A percentile compares a stretch with the other conserved stretches of the same genome.
Conservation (phyloP, 2,888 invertebrate species). For the Cheilosia pagana region DNA sequence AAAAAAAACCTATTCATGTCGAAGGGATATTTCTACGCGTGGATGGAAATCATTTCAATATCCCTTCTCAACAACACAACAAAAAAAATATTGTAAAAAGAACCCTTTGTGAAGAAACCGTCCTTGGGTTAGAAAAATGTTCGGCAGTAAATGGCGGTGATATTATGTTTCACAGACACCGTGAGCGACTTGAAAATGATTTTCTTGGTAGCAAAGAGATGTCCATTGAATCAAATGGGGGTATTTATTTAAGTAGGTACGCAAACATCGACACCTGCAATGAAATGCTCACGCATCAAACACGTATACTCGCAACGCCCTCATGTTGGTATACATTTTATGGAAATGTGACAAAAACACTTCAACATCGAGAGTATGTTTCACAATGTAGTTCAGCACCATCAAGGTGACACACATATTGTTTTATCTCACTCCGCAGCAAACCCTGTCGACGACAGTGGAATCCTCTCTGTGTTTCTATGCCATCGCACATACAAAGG, state of each 20-base stretch:
- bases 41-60: neutral
- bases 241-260: too few species aligned
- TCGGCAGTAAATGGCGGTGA: too few species aligned
- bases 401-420: slow-evolving; percentile 16
- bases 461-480: neutral
- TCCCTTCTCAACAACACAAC: neutral
- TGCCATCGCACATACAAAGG: neutral
- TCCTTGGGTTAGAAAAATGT: too few species aligned
- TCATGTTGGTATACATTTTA: slow-evolving; percentile 2
- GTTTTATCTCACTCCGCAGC: neutral
- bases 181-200: too few species aligned
- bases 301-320: neutral
- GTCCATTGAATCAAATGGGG: too few species aligned
- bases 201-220: too few species aligned
- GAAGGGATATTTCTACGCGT: neutral
- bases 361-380: slow-evolving; percentile 18
- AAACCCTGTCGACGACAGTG: neutral
- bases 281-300: slow-evolving; percentile 2
- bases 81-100: neutral
- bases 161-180: too few species aligned
- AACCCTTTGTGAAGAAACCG: too few species aligned
- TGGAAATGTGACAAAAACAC: slow-evolving; percentile 46
- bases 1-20: neutral
- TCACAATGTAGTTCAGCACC: neutral
- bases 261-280: neutral